Conservation (phyloP, 2,113 vertebrate species). For the Merops nubicus region DNA sequence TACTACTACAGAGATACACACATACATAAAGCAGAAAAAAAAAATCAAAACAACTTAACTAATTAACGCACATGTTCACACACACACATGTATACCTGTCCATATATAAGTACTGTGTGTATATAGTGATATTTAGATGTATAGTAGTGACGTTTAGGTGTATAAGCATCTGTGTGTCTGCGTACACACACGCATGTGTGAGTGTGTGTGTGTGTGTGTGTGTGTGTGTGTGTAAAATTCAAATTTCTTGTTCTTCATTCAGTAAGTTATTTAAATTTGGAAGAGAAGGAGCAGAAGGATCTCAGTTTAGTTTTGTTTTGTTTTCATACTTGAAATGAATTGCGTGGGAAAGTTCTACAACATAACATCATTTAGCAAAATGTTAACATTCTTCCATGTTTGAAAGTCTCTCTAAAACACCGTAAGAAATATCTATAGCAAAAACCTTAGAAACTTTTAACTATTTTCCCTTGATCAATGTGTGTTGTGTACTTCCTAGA, state of each 20-base stretch:
- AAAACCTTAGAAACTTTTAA: neutral
- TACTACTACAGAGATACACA: neutral
- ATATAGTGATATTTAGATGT: neutral
- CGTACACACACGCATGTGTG: no score
- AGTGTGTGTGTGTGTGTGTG: rapidly evolving
- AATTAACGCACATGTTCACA: rapidly evolving
- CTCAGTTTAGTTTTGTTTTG: neutral
- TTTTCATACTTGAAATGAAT: neutral
- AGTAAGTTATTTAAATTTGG: neutral
- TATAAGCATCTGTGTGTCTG: no score
- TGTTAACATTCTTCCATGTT: neutral
- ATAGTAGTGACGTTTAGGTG: neutral
- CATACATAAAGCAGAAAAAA: neutral
- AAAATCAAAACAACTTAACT: neutral
- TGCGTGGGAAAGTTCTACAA: neutral
- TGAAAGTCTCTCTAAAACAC: neutral
- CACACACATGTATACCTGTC: rapidly evolving
- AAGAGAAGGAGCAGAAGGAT: neutral
- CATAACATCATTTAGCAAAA: neutral
- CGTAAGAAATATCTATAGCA: neutral
- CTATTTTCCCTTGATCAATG: neutral
- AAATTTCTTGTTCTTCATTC: neutral
- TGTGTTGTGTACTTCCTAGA: neutral
- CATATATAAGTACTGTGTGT: neutral
- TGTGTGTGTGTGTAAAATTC: neutral